These are phyloP conservation scores for Ariopsis seemanni DNA, from an alignment of 2,113 vertebrate species.

Conservation along the genomic window DNA sequence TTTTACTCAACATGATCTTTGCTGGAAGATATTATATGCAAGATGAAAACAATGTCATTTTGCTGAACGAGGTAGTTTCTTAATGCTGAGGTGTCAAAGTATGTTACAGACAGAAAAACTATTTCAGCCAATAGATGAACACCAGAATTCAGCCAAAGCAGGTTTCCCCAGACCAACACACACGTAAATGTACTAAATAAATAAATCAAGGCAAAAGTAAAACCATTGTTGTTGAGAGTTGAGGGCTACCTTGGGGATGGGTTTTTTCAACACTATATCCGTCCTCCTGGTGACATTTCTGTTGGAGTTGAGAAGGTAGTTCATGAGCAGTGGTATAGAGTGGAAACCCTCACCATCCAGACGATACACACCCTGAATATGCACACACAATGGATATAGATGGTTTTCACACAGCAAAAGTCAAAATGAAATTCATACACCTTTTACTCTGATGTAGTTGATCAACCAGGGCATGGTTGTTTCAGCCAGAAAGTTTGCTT, in stretches of 20 bases:
- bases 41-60: not conserved
- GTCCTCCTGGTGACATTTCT: conserved; percentile 86
- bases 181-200: not conserved
- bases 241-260: conserved; percentile 78
- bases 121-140: not conserved
- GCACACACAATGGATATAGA: not conserved
- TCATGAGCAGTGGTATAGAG: conserved; percentile 83
- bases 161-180: not conserved
- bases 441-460: not conserved
- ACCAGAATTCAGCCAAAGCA: not conserved
- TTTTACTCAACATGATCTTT: not conserved
- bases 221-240: too few species aligned
- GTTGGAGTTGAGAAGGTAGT: conserved; percentile 76
- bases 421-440: not conserved
- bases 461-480: not conserved
- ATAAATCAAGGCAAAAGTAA: not conserved
- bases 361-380: conserved; percentile 82
- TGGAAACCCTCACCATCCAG: conserved; percentile 88
- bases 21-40: not conserved
- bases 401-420: not conserved
- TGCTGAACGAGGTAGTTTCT: not conserved
- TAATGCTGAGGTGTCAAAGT: not conserved
- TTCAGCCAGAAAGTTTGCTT: not conserved
- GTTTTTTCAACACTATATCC: conserved; percentile 76
- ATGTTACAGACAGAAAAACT: not conserved